These are phyloP conservation scores for Troides aeacus DNA, from an alignment of 2,888 invertebrate genomes.

Conservation along the genomic window DNA sequence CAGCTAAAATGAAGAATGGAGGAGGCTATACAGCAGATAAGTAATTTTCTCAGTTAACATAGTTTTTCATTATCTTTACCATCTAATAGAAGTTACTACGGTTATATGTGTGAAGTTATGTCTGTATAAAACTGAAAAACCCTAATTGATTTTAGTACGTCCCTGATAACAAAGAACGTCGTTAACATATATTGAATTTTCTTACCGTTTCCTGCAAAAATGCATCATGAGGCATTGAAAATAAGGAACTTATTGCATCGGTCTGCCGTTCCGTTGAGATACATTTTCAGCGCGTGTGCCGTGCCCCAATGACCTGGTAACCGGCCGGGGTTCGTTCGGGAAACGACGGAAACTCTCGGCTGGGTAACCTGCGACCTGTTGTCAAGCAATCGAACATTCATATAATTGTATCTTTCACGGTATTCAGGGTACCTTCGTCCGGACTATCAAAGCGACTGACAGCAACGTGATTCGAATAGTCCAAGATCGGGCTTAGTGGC, in stretches of 20 bases:
- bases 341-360: slow-evolving; percentile 24
- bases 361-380: slow-evolving; percentile 4
- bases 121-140: background rate
- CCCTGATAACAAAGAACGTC: slow-evolving; percentile 21
- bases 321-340: slow-evolving; percentile 37
- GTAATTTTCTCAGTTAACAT: too few species aligned
- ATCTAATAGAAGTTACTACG: too few species aligned
- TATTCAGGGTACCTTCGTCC: background rate
- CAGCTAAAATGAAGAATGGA: too few species aligned
- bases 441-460: too few species aligned
- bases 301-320: slow-evolving; percentile 46
- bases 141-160: slow-evolving; percentile 22
- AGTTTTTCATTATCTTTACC: too few species aligned
- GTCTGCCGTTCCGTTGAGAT: slow-evolving; percentile 18
- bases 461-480: too few species aligned
- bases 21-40: too few species aligned
- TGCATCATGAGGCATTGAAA: background rate
- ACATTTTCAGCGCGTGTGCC: slow-evolving; percentile 41
- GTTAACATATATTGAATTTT: slow-evolving; percentile 12
- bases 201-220: background rate
- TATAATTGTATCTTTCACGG: slow-evolving; percentile 2
- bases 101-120: background rate
- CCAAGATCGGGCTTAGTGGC: too few species aligned
- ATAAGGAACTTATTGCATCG: slow-evolving; percentile 13
- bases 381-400: slow-evolving; percentile 22